phyloP scores from a whole-genome alignment of 2,888 invertebrate species.

The Augochlorella aurata region DNA sequence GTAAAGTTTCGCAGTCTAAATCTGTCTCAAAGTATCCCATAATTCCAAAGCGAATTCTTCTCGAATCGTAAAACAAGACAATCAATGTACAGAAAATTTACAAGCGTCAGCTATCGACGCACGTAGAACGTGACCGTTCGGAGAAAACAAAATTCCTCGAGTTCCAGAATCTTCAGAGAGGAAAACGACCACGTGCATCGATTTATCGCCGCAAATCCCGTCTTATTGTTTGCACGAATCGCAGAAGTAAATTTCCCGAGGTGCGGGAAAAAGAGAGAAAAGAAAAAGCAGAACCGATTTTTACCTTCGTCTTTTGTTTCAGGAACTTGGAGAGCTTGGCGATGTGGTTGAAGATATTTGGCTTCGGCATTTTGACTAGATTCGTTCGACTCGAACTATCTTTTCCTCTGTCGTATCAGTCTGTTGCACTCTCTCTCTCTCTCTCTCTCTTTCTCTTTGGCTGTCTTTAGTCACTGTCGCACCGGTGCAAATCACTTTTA shows the following conservation, averaged over 20 bases:
- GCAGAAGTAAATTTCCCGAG: neutral
- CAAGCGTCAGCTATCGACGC: neutral
- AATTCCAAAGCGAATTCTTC: neutral
- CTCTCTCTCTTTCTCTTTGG: neutral
- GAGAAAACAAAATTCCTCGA: neutral
- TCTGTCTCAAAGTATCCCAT: neutral
- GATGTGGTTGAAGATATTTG: conserved; percentile 80
- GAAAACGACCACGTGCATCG: neutral
- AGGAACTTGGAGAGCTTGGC: conserved; percentile 81
- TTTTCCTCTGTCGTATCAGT: neutral
- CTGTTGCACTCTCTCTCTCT: neutral
- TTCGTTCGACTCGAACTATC: neutral
- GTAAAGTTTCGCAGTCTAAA: too few relatives aligned
- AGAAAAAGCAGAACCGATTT: neutral
- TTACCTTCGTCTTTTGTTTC: conserved; percentile 82
- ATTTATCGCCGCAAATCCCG: neutral
- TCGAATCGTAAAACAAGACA: neutral
- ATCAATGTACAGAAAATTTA: neutral
- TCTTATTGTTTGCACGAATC: too few relatives aligned
- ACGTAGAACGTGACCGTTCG: neutral
- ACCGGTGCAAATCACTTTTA: conserved; percentile 17
- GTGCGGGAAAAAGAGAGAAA: neutral
- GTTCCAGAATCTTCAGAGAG: neutral
- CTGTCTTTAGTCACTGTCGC: neutral
- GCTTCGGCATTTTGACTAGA: conserved; percentile 78